Conservation (phyloP, 2,888 invertebrate species). For the Callimorpha dominula region DNA sequence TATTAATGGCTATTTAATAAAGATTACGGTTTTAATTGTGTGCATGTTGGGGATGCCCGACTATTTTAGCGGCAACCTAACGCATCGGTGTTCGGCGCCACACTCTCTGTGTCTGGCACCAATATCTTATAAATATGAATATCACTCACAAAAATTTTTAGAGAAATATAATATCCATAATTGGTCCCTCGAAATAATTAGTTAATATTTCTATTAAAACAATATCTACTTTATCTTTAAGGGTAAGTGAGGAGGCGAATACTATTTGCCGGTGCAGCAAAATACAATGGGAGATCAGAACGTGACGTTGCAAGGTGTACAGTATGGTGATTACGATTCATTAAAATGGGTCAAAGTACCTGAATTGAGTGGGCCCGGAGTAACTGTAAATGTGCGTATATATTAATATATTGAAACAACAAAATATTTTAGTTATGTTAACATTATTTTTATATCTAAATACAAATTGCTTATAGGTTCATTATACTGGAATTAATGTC, state of each 20-base stretch:
- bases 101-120: too few species aligned
- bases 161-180: too few species aligned
- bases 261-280: constrained; percentile 46
- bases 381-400: constrained; percentile 60
- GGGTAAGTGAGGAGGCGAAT: constrained; percentile 58
- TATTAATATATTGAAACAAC: not conserved
- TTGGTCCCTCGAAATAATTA: too few species aligned
- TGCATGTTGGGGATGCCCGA: too few species aligned
- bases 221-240: constrained; percentile 22
- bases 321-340: constrained; percentile 33
- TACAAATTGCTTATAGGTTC: constrained; percentile 49
- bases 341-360: constrained; percentile 35
- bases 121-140: too few species aligned
- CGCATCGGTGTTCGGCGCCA: too few species aligned
- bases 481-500: constrained; percentile 39
- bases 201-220: not conserved
- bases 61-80: too few species aligned
- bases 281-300: constrained; percentile 25
- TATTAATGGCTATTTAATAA: too few species aligned
- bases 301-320: constrained; percentile 45
- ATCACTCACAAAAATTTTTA: too few species aligned
- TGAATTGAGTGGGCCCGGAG: constrained; percentile 36
- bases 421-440: constrained; percentile 26
- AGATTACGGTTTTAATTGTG: too few species aligned
- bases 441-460: constrained; percentile 61